phyloP scores from a whole-genome alignment of 2,797 vertebrate species.

The Pseudochaenichthys georgianus region DNA sequence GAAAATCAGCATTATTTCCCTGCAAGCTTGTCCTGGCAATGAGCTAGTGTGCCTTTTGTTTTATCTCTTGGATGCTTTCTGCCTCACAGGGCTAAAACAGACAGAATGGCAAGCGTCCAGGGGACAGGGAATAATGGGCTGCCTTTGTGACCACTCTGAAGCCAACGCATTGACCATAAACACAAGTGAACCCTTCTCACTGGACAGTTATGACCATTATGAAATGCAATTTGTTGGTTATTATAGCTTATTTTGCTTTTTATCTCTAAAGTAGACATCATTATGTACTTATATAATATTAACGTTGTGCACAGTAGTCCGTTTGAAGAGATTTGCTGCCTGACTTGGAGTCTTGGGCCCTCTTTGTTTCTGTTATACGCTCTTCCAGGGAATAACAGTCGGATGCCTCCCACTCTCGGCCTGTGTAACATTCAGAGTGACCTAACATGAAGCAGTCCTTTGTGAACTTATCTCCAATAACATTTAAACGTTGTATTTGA shows the following conservation, averaged over 20 bases:
- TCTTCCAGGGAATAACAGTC: conserved; percentile 75
- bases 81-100: conserved; percentile 76
- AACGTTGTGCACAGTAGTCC: conserved; percentile 1
- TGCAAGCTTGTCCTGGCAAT: conserved; percentile 31
- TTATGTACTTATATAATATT: neutral
- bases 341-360: conserved; percentile 38
- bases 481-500: conserved; percentile 52
- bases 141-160: conserved; percentile 79
- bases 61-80: conserved; percentile 73
- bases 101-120: conserved; percentile 77
- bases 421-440: conserved; percentile 63
- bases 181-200: conserved; percentile 62
- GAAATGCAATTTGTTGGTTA: conserved; percentile 11
- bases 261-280: neutral
- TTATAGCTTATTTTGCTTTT: neutral
- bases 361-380: conserved; percentile 65
- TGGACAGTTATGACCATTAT: conserved; percentile 32
- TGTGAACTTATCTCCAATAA: conserved; percentile 77
- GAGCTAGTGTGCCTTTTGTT: conserved; percentile 59
- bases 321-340: conserved; percentile 20
- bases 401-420: conserved; percentile 76
- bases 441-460: conserved; percentile 74
- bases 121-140: conserved; percentile 76
- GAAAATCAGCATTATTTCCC: conserved; percentile 41
- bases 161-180: conserved; percentile 79